A percentile compares a stretch with the other conserved stretches of the same genome.
phyloP scores from a whole-genome alignment of 2,888 invertebrate genomes.

The Tipula vernalis region DNA sequence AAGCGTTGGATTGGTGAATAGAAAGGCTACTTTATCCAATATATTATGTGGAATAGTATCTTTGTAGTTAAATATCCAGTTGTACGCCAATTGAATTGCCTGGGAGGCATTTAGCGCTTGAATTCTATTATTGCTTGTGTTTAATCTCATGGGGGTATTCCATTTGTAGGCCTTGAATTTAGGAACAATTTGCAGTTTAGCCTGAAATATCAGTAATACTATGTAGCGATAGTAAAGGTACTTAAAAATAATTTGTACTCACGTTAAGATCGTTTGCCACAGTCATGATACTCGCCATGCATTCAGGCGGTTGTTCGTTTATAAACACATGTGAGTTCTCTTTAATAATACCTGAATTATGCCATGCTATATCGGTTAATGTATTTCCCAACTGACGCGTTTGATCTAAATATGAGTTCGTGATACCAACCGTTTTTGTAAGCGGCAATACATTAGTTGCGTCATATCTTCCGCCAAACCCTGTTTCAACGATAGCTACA shows the following conservation, averaged over 20 bases:
- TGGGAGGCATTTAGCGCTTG: conserved; percentile 71
- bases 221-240: background rate
- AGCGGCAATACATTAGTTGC: conserved; percentile 83
- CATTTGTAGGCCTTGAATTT: conserved; percentile 45
- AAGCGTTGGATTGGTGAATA: background rate
- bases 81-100: conserved; percentile 66
- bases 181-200: conserved; percentile 49
- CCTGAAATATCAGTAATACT: conserved; percentile 37
- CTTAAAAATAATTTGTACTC: background rate
- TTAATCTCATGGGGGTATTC: conserved; percentile 32
- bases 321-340: conserved; percentile 56
- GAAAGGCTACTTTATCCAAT: background rate
- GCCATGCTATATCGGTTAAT: conserved; percentile 77
- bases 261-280: background rate
- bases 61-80: conserved; percentile 48
- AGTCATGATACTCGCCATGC: conserved; percentile 40
- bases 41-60: conserved; percentile 6
- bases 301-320: conserved; percentile 49
- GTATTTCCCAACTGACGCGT: conserved; percentile 67
- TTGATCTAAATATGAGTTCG: conserved; percentile 86
- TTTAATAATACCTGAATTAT: conserved; percentile 96
- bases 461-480: conserved; percentile 91
- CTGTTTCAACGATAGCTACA: conserved; percentile 91
- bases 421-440: conserved; percentile 78
- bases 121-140: conserved; percentile 39